Evolutionary conservation across 2,113 vertebrate genomes (phyloP), one percentile per base, ranked within the genome.

Genomic region (Catharus bicknelli): DNA sequence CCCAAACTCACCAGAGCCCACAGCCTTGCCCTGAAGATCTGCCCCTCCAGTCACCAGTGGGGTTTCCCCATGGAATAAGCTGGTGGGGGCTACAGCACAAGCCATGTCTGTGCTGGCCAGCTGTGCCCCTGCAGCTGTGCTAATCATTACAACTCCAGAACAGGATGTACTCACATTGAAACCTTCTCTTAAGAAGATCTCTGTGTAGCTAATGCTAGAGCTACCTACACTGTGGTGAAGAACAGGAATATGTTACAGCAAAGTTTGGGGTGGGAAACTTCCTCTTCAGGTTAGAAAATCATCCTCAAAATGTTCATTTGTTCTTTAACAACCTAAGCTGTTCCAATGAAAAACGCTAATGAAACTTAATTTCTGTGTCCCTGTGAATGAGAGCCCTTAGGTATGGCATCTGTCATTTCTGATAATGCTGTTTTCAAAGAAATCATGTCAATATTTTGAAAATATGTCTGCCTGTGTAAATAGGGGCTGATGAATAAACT

Each of bases 91-190:
- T 30, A 16, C 27, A 53, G 30, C 10, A 21, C 27, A 40, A 50
- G 22, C 48, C 3, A 1, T 8, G 12, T 58, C 61, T 67, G 5
- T 4, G 21, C 66, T 25, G 20, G n/a, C 75, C 9, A 8, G 48
- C 42, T 2, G 2, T 16, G 58, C 16, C 42, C 14, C 66, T 57
- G 30, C 26, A 61, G 34, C 59, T 74, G 10, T 16, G 61, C 51
- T 32, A 9, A 29, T 11, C n/a, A 42, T 6, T 50, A 66, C 36
- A 48, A 4, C 15, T 54, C 43, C 43, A 50, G 16, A 86, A 68
- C 1, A 66, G 27, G 64, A 53, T 13, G 11, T 16, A 14, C 13
- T 55, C 2, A 0, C 0, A 0, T 11, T 51, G 55, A 86, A 91
- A 73, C 21, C 7, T 38, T 54, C 34, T 38, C 26, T 34, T 72